Base-by-base conservation (phyloP, 2,113 vertebrate genomes). In the Numenius arquata region DNA sequence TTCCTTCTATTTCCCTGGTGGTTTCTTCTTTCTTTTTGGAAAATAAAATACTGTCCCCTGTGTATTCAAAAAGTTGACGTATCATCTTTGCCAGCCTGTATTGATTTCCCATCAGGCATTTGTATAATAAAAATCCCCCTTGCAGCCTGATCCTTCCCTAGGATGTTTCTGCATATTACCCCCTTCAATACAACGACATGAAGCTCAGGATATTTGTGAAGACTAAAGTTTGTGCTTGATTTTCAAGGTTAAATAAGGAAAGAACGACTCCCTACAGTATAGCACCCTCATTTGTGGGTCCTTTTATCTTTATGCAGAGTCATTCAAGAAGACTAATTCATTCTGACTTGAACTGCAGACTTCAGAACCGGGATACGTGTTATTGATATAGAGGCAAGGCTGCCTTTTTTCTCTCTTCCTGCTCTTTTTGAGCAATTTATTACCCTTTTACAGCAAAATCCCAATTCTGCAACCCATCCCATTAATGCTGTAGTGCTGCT, bases 201-300 rank as follows among this genome's bases (percentile, higher is more conserved):
- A 78, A 48, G 95, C 79, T 88, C 40, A 9, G 52, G 34, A 5
- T 84, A 52, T 75, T 95, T 75, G 26, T 65, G 80, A 80, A 87
- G 65, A 72, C 63, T 47, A 75, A 27, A 80, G 83, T 36, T 91
- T 75, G 30, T 72, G 62, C 58, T 88, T 79, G 36, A 53, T 96
- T 91, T 74, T 88, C 91, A 93, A 91, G 91, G 87, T 85, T 85
- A 85, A 89, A 61, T n/a, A 75, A 62, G n/a, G 66, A 80, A 73
- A 72, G 58, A 76, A 93, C 2, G 12, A 30, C 45, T 91, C 63
- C 89, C 75, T 45, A 2, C 29, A n/a, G 53, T 16, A 43, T 2
- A 79, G 43, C 48, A 82, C 85, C 78, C 38, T 67, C 48, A 32
- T 19, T 66, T 0, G 0, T 61, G 56, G 56, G 17, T 61, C 84